Percentiles rank a stretch among this genome's conserved stretches.
phyloP scores from a whole-genome alignment of 2,888 invertebrate species.

The Agrotis exclamationis region DNA sequence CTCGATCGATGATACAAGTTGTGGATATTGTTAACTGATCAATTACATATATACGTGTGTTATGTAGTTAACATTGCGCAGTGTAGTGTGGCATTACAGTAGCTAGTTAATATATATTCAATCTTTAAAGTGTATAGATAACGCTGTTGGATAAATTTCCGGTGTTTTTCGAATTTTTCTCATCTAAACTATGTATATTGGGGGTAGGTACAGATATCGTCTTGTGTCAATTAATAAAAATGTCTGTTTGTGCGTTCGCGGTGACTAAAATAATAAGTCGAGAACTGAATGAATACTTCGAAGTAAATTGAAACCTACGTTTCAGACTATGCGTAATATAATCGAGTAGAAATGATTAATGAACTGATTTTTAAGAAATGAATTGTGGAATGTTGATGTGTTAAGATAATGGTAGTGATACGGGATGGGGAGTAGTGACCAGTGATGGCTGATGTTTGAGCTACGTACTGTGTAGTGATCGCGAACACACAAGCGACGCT shows the following conservation, averaged over 20 bases:
- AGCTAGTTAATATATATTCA: conserved; percentile 88
- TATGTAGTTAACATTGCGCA: conserved; percentile 86
- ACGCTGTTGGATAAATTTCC: conserved; percentile 76
- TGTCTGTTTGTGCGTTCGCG: conserved; percentile 67
- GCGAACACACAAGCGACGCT: conserved; percentile 67
- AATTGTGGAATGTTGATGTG: conserved; percentile 25
- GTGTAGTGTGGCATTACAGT: conserved; percentile 82
- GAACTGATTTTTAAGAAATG: conserved; percentile 46
- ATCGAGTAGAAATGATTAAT: conserved; percentile 40
- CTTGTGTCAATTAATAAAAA: conserved; percentile 87
- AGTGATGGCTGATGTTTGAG: conserved; percentile 29
- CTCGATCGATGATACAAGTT: conserved; percentile 72
- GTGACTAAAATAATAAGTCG: conserved; percentile 50
- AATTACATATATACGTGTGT: conserved; percentile 82
- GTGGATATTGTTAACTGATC: conserved; percentile 80
- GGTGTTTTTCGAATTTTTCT: conserved; percentile 80
- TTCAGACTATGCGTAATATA: conserved; percentile 52
- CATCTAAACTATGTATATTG: conserved; percentile 83
- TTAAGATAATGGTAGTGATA: conserved; percentile 30
- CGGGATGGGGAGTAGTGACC: conserved; percentile 31
- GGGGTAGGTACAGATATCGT: conserved; percentile 87
- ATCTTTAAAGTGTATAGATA: conserved; percentile 85
- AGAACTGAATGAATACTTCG: conserved; percentile 47
- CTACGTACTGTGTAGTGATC: conserved; percentile 59
- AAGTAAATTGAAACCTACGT: conserved; percentile 35